Evolutionary conservation across 1,140 invertebrate genomes (phyloP), one percentile per base, ranked within the genome.

Genomic region (Lepidurus packardi): DNA sequence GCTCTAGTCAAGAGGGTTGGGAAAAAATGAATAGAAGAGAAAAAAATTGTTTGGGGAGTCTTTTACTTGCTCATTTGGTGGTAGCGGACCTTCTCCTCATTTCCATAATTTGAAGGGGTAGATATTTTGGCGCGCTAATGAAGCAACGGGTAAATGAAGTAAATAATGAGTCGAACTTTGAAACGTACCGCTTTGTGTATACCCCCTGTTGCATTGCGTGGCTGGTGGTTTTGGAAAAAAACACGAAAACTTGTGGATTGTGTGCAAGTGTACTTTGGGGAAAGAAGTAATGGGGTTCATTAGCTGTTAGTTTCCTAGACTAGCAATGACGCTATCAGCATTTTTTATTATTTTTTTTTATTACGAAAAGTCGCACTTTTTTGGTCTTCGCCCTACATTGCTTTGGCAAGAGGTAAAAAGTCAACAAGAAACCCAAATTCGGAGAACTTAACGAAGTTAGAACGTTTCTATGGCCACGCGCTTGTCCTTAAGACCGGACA

Each of bases 341-440:
- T 65, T 65, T 65, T 65, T 65, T 65, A 4, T 4, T 13, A 8
- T 65, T 0, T 21, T 65, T 47, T 47, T 10, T 65, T n/a, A 7
- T 25, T 1, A 25, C 25, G 7, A n/a, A n/a, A 65, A 65, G 9
- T n/a, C 21, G 13, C 53, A 65, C 53, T 65, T 65, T 47, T 47
- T 47, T 6, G 9, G 16, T 65, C 21, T 65, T 65, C 9, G 53
- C 34, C 2, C 34, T 34, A 25, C 25, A 34, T 34, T 34, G 2
- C 3, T 4, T 34, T 3, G 34, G 3, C 3, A 34, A 2, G 34
- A 34, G 34, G 34, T 34, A 34, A 34, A 34, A 65, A 65, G 53
- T 65, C 53, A n/a, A 65, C 53, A 65, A 65, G 53, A 65, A 65
- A 65, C 53, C 53, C 53, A 65, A 65, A 65, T 65, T 65, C 53